A percentile compares a stretch with the other conserved stretches of the same genome.
Conservation (phyloP, 2,113 vertebrate species). For the Plecturocebus donacophilus region DNA sequence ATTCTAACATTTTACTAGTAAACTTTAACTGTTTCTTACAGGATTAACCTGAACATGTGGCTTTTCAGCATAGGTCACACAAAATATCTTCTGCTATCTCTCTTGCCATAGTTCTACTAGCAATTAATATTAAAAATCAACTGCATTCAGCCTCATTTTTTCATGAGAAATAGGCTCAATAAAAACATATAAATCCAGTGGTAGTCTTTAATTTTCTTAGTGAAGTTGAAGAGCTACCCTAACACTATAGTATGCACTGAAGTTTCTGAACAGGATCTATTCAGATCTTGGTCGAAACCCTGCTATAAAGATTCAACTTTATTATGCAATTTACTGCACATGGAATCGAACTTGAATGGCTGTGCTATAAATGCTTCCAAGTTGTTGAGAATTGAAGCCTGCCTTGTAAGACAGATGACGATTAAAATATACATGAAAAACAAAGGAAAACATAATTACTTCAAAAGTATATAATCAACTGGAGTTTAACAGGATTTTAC, state of each 20-base stretch:
- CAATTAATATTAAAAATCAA: not conserved
- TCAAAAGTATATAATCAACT: not conserved
- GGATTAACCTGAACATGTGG: not conserved
- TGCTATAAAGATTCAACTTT: slow-evolving; percentile 34
- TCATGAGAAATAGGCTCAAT: not conserved
- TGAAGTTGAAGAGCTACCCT: not conserved
- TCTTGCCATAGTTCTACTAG: not conserved
- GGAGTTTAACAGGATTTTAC: slow-evolving; percentile 20
- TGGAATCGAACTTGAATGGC: slow-evolving; percentile 19
- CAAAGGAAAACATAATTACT: slow-evolving; percentile 49
- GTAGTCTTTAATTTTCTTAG: slow-evolving; percentile 7
- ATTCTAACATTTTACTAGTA: slow-evolving; percentile 51
- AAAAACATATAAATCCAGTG: not conserved
- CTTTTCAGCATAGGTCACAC: not conserved
- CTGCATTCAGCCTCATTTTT: not conserved
- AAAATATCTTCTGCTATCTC: not conserved
- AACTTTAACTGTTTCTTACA: not conserved
- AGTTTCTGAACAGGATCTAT: not conserved
- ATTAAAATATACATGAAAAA: slow-evolving; percentile 5
- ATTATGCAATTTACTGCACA: not conserved
- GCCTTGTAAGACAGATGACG: slow-evolving; percentile 3
- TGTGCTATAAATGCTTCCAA: not conserved
- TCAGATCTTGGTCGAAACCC: not conserved
- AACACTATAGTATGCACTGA: not conserved
- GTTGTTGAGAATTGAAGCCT: slow-evolving; percentile 10